A percentile compares a stretch with the other conserved stretches of the same genome.
Conservation (phyloP, 2,888 invertebrate species). For the Scrobipalpa costella region DNA sequence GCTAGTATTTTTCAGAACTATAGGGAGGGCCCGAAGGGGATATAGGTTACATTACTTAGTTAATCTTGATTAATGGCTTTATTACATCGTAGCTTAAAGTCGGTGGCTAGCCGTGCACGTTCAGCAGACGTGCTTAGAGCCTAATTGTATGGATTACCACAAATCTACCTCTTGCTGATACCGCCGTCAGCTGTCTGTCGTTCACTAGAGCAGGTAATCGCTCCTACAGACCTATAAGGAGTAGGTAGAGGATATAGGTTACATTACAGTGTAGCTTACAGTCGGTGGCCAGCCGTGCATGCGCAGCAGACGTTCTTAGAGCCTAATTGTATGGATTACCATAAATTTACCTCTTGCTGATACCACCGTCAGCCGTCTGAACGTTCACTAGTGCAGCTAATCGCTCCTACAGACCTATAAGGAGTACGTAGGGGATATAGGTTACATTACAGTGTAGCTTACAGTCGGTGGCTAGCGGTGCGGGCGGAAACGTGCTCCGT, state of each 20-base stretch:
- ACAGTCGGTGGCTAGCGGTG: no score
- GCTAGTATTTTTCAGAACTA: not conserved
- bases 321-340: slow-evolving; percentile 66
- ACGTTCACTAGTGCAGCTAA: slow-evolving; percentile 34
- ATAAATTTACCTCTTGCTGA: slow-evolving; percentile 43
- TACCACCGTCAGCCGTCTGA: slow-evolving; percentile 41
- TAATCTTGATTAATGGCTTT: no score
- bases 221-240: no score
- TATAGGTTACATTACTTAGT: no score
- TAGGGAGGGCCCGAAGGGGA: no score
- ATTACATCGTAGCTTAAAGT: slow-evolving; percentile 16
- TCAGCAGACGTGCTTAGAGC: slow-evolving; percentile 35
- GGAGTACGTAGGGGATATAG: no score
- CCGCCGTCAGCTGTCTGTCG: slow-evolving; percentile 40
- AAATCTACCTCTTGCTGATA: slow-evolving; percentile 44
- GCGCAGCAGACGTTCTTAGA: slow-evolving; percentile 50
- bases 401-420: no score
- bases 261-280: no score
- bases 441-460: no score
- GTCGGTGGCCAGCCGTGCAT: no score
- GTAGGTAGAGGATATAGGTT: not conserved
- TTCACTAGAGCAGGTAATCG: slow-evolving; percentile 30
- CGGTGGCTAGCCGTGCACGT: slow-evolving; percentile 2
- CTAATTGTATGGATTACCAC: slow-evolving; percentile 65
- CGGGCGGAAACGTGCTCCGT: slow-evolving; percentile 49